Percentiles rank a stretch among this genome's conserved stretches.
These are phyloP conservation scores for Apaloderma vittatum DNA, from an alignment of 2,113 vertebrate species.

Conservation along the genomic window DNA sequence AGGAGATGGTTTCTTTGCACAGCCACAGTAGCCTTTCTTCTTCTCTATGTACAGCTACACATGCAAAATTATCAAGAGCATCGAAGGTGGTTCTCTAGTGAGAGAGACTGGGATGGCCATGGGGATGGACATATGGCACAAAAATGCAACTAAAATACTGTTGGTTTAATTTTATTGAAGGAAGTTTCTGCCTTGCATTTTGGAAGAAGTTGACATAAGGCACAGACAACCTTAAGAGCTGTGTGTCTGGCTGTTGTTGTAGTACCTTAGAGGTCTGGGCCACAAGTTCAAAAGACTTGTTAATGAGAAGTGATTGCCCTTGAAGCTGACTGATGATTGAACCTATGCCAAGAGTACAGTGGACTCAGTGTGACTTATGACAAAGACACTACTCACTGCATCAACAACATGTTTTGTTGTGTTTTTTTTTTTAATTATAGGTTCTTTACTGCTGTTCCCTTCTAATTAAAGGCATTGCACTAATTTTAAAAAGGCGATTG, in stretches of 20 bases:
- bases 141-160: background rate
- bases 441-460: background rate
- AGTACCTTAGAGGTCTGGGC: background rate
- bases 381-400: slow-evolving; percentile 7
- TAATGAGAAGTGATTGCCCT: slow-evolving; percentile 31
- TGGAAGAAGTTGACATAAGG: background rate
- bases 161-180: background rate
- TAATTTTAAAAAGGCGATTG: background rate
- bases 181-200: background rate
- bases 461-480: slow-evolving; percentile 41
- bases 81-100: background rate
- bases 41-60: background rate
- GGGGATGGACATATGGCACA: background rate
- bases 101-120: background rate
- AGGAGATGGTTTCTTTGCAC: background rate
- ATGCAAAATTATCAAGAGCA: background rate
- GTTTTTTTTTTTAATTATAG: slow-evolving; percentile 2
- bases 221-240: background rate
- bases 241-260: background rate
- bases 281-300: background rate
- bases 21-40: background rate
- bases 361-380: background rate
- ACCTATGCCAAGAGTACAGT: background rate
- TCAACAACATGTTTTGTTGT: background rate
- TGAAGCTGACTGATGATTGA: slow-evolving; percentile 19